These are phyloP conservation scores for Fringilla coelebs DNA, from an alignment of 2,797 vertebrate genomes.

Conservation along the genomic window DNA sequence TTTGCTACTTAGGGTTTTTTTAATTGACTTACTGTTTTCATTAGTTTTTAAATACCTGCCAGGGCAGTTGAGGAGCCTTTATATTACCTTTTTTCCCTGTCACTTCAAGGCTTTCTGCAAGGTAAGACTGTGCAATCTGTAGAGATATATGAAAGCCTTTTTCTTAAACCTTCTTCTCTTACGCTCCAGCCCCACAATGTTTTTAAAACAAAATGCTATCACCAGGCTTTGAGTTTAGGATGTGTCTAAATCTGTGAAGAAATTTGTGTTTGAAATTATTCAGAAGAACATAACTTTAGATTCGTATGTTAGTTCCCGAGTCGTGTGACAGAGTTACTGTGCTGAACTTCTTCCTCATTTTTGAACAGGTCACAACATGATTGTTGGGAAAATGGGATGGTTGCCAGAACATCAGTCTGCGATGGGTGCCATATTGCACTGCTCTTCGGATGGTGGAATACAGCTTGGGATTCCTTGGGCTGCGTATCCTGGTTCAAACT, in stretches of 20 bases:
- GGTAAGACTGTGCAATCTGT: neutral
- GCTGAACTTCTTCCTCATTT: neutral
- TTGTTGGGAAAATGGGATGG: neutral
- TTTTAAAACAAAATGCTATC: neutral
- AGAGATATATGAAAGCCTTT: neutral
- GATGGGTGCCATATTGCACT: neutral
- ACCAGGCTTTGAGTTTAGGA: neutral
- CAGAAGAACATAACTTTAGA: neutral
- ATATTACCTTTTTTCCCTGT: neutral
- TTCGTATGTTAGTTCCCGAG: neutral
- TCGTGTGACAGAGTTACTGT: neutral
- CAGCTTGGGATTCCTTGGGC: neutral
- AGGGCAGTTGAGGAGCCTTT: neutral
- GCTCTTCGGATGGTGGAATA: neutral
- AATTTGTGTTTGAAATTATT: neutral
- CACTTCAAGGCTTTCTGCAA: neutral
- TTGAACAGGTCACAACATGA: slow-evolving; percentile 25
- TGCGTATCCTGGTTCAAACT: neutral
- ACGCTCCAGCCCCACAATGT: neutral
- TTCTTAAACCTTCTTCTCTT: neutral
- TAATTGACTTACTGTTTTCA: neutral
- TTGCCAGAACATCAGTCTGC: neutral
- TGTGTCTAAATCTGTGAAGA: neutral
- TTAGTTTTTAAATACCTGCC: neutral
- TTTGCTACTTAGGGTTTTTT: neutral